phyloP scores from a whole-genome alignment of 2,797 vertebrate genomes.

The Scleropages formosus region DNA sequence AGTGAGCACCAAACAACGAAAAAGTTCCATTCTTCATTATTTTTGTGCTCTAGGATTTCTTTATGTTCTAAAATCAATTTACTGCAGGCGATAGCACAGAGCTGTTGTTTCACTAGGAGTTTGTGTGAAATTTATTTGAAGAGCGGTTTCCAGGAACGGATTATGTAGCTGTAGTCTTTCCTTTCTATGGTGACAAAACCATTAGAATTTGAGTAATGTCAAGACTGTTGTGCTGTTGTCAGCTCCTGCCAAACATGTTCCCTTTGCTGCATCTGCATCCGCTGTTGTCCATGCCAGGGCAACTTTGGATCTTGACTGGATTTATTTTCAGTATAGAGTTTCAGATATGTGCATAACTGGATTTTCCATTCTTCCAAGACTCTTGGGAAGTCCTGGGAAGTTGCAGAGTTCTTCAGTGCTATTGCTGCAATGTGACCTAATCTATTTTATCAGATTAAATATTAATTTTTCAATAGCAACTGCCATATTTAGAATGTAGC shows the following conservation, averaged over 20 bases:
- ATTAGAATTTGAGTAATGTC: no score
- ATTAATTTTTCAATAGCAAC: slow-evolving; percentile 54
- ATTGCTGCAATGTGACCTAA: background rate
- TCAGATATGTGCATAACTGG: no score
- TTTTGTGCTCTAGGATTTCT: background rate
- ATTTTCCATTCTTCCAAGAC: no score
- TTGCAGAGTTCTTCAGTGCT: background rate
- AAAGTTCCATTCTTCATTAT: background rate
- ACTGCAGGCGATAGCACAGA: no score
- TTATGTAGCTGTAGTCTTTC: background rate
- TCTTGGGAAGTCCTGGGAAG: no score
- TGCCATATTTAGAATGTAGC: slow-evolving; percentile 49
- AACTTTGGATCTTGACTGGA: background rate
- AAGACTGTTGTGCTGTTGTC: background rate
- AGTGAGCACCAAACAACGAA: background rate
- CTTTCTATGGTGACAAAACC: background rate
- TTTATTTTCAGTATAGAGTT: background rate
- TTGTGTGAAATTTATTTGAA: no score
- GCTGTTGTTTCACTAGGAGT: no score
- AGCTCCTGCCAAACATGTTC: no score
- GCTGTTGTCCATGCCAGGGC: background rate
- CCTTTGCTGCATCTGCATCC: no score
- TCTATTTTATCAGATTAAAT: slow-evolving; percentile 49
- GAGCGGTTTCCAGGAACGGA: background rate
- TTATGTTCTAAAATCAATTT: slow-evolving; percentile 20